These are phyloP conservation scores for Anguilla pacifica DNA, from an alignment of 2,797 vertebrate genomes.

Conservation along the genomic window DNA sequence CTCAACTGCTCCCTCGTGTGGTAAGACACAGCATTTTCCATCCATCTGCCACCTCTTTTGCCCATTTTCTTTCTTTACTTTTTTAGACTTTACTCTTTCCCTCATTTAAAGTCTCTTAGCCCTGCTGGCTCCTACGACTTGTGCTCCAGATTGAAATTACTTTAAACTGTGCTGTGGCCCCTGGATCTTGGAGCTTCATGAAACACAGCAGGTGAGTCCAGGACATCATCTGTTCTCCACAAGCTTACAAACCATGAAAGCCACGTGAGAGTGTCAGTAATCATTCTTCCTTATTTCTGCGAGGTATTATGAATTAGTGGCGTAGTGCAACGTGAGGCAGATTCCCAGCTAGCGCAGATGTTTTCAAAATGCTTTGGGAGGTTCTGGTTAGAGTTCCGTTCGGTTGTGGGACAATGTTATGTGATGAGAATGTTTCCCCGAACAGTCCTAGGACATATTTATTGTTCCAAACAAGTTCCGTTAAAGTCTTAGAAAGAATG, in stretches of 20 bases:
- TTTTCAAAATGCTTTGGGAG: not conserved
- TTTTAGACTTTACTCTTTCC: constrained; percentile 15
- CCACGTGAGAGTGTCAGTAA: not conserved
- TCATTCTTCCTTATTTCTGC: not conserved
- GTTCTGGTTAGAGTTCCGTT: not conserved
- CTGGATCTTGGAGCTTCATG: constrained; percentile 22
- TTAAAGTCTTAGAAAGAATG: not conserved
- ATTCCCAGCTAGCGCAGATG: not conserved
- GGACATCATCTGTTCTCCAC: constrained; percentile 28
- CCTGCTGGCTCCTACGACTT: constrained; percentile 32
- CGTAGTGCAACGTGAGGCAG: constrained; percentile 6
- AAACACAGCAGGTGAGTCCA: constrained; percentile 56
- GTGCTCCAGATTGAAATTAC: not conserved
- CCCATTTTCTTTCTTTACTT: not conserved
- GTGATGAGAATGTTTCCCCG: not conserved
- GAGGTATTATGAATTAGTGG: constrained; percentile 1
- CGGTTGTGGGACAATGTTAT: not conserved
- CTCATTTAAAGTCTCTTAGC: constrained; percentile 39
- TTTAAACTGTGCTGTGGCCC: constrained; percentile 6
- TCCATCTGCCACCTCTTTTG: not conserved
- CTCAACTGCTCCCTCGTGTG: constrained; percentile 52
- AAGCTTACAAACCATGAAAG: constrained; percentile 2
- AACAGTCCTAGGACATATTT: not conserved
- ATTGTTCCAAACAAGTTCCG: not conserved
- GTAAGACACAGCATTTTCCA: constrained; percentile 26